Evolutionary conservation across 2,888 invertebrate genomes (phyloP).

Genomic region (Meiosimyza platycephala): DNA sequence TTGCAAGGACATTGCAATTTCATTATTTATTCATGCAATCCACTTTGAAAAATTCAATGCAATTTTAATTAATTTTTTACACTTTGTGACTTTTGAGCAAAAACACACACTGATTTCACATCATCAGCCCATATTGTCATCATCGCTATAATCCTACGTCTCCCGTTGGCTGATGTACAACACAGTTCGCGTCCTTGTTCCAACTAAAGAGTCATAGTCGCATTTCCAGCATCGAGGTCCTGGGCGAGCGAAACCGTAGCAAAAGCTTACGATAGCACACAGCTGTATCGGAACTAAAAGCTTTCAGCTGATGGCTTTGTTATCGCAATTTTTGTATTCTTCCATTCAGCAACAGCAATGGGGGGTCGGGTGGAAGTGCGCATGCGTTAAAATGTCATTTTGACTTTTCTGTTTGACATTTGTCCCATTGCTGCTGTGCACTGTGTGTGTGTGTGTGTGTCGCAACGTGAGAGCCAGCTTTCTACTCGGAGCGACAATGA

Average conservation of each 20-base stretch:
- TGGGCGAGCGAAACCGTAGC: slow-evolving; percentile 55
- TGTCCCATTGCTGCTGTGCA: background rate
- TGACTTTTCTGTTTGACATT: slow-evolving; percentile 26
- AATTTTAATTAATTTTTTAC: slow-evolving; percentile 35
- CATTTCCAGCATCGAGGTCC: slow-evolving; percentile 56
- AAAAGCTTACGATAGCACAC: slow-evolving; percentile 36
- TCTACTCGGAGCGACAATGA: background rate
- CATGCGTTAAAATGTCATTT: slow-evolving; percentile 30
- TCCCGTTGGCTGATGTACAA: slow-evolving; percentile 47
- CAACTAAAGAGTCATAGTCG: slow-evolving; percentile 59
- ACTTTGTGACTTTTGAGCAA: slow-evolving; percentile 21
- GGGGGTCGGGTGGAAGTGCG: background rate
- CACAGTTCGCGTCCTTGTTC: slow-evolving; percentile 65
- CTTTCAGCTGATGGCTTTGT: slow-evolving; percentile 41
- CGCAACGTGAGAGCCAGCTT: background rate
- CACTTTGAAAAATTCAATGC: slow-evolving; percentile 33
- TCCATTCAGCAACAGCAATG: slow-evolving; percentile 51
- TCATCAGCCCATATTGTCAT: too few species aligned
- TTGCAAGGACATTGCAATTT: slow-evolving; percentile 12
- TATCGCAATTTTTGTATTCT: slow-evolving; percentile 14
- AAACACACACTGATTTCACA: too few species aligned
- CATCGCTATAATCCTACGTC: background rate
- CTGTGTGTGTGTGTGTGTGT: background rate
- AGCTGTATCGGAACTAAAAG: slow-evolving; percentile 43
- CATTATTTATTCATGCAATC: background rate